Conservation (phyloP, 2,113 vertebrate species). For the Tringa solitaria region DNA sequence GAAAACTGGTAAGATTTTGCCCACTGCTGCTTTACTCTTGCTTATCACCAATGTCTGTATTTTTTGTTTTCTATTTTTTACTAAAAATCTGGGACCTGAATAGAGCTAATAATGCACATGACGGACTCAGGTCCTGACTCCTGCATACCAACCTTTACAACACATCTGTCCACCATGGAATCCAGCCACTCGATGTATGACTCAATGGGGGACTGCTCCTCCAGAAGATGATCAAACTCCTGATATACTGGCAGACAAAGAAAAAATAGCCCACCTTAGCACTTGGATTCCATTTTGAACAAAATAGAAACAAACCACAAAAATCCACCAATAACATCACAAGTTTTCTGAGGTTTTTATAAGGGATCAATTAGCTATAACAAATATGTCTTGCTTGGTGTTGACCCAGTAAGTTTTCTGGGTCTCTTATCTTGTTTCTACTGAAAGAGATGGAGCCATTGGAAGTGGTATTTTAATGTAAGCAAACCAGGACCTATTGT, state of each 20-base stretch:
- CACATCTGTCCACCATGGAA: conserved; percentile 97
- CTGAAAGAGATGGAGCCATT: neutral
- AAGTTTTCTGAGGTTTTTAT: neutral
- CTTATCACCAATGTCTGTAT: neutral
- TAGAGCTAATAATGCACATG: neutral
- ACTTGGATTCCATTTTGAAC: neutral
- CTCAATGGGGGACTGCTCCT: conserved; percentile 97
- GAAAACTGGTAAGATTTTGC: neutral
- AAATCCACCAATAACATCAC: neutral
- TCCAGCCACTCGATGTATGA: conserved; percentile 98
- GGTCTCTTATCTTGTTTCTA: neutral
- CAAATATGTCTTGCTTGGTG: neutral
- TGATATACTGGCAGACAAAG: conserved; percentile 87
- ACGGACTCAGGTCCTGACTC: neutral
- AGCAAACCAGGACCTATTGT: neutral
- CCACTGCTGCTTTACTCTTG: neutral
- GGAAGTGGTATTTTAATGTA: neutral
- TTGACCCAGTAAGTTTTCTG: neutral
- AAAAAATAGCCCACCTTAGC: neutral
- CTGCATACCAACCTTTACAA: conserved; percentile 88
- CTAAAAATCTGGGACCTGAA: neutral
- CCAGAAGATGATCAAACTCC: conserved; percentile 95
- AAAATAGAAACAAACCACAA: neutral
- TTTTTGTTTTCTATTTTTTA: neutral
- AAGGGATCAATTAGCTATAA: neutral